Conservation (phyloP, 2,888 invertebrate species). For the Polydrusus cervinus region DNA sequence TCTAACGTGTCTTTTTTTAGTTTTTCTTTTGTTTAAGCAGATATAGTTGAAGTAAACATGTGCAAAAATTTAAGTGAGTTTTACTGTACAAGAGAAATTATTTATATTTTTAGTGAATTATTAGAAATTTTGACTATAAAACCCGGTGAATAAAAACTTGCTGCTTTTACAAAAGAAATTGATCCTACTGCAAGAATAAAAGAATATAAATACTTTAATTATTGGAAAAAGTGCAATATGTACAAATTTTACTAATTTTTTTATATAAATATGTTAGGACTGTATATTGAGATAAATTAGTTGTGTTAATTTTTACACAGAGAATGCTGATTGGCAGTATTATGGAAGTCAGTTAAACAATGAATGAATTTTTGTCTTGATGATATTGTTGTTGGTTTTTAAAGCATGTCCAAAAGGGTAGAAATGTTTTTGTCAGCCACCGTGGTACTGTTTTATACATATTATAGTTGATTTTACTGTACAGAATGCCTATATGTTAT, state of each 20-base stretch:
- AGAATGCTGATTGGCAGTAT: constrained; percentile 71
- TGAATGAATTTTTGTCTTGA: constrained; percentile 38
- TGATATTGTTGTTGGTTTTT: constrained; percentile 52
- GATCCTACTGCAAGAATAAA: constrained; percentile 66
- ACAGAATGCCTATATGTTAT: constrained; percentile 62
- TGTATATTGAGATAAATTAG: constrained; percentile 69
- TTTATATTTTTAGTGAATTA: constrained; percentile 4
- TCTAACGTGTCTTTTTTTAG: constrained; percentile 61
- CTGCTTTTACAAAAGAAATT: constrained; percentile 55
- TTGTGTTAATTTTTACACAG: constrained; percentile 68
- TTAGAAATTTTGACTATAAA: constrained; percentile 3
- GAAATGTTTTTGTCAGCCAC: constrained; percentile 44
- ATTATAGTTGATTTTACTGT: constrained; percentile 63
- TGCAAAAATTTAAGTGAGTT: not conserved
- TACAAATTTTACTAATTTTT: constrained; percentile 79
- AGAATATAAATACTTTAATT: constrained; percentile 65
- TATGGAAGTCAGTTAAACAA: constrained; percentile 61
- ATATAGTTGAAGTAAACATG: constrained; percentile 24
- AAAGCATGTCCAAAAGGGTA: constrained; percentile 39
- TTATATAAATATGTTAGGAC: constrained; percentile 70
- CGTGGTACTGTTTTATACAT: constrained; percentile 56
- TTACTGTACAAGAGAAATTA: not conserved
- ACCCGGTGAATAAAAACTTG: constrained; percentile 21
- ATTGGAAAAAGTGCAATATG: constrained; percentile 80
- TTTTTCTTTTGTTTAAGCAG: constrained; percentile 61